phyloP scores from a whole-genome alignment of 2,797 vertebrate genomes.

The Ceyx erithaca region DNA sequence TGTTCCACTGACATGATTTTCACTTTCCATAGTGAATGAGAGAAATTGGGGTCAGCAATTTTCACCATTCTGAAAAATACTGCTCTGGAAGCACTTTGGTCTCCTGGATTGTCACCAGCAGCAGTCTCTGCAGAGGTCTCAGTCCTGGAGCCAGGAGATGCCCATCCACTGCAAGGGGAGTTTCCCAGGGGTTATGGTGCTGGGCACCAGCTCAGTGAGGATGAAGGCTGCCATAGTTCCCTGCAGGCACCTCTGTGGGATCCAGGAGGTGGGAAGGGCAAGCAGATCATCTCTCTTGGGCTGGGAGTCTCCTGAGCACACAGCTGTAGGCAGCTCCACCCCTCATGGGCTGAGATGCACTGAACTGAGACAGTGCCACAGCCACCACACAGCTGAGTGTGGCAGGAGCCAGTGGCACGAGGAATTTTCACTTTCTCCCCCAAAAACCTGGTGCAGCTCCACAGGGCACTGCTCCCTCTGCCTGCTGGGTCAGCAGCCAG shows the following conservation, averaged over 20 bases:
- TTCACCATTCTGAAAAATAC: not conserved
- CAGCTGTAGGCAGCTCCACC: not conserved
- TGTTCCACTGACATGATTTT: not conserved
- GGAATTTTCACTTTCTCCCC: not conserved
- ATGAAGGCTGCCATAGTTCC: not conserved
- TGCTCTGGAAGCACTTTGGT: not conserved
- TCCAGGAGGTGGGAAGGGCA: not conserved
- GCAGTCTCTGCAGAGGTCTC: not conserved
- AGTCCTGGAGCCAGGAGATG: not conserved
- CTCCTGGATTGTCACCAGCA: not conserved
- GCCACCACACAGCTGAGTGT: accelerated
- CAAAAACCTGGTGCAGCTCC: not conserved
- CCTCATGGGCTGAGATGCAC: not conserved
- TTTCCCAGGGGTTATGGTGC: not conserved
- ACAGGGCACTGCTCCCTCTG: not conserved
- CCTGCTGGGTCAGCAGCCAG: not conserved
- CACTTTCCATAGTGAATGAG: not conserved
- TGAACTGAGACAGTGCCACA: not conserved
- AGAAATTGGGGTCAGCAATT: not conserved
- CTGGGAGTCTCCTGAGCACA: not conserved
- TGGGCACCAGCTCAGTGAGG: not conserved
- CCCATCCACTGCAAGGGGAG: not conserved
- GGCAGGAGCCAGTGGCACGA: not conserved
- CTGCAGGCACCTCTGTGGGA: not conserved
- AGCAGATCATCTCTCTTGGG: not conserved